Conservation (phyloP, 2,888 invertebrate genomes). For the Eupithecia inturbata region DNA sequence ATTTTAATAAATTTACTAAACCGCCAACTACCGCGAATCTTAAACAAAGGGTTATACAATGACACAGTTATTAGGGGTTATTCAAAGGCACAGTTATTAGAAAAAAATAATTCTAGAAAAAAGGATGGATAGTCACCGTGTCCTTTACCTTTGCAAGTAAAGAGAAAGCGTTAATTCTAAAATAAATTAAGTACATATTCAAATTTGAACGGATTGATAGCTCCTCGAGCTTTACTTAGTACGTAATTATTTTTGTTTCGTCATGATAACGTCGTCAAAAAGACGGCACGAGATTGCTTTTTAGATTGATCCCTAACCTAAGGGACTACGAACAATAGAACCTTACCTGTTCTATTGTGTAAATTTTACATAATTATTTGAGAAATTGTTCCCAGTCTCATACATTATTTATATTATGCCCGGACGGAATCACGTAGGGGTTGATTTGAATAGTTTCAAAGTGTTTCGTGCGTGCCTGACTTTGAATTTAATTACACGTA, state of each 20-base stretch:
- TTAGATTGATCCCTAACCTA: conserved; percentile 24
- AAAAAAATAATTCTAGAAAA: neutral
- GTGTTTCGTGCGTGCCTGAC: conserved; percentile 40
- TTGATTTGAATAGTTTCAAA: conserved; percentile 54
- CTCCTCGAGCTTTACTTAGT: neutral
- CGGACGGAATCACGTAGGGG: conserved; percentile 45
- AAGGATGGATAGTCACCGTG: too few species aligned
- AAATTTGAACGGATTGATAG: neutral
- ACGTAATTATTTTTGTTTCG: conserved; percentile 6
- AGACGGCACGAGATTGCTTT: conserved; percentile 19
- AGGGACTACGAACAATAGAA: too few species aligned
- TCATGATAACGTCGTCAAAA: conserved; percentile 18
- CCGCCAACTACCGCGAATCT: neutral
- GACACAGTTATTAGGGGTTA: neutral
- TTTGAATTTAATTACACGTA: conserved; percentile 51
- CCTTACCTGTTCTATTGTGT: conserved; percentile 20
- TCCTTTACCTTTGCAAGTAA: neutral
- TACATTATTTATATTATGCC: conserved; percentile 40
- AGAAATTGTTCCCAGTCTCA: conserved; percentile 36
- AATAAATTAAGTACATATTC: neutral
- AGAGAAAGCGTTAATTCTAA: neutral
- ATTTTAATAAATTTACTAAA: neutral
- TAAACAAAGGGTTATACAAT: neutral
- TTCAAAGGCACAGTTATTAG: too few species aligned
- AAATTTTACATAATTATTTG: conserved; percentile 30